These are phyloP conservation scores for Atta texana DNA, from an alignment of 1,140 invertebrate species.

Conservation along the genomic window DNA sequence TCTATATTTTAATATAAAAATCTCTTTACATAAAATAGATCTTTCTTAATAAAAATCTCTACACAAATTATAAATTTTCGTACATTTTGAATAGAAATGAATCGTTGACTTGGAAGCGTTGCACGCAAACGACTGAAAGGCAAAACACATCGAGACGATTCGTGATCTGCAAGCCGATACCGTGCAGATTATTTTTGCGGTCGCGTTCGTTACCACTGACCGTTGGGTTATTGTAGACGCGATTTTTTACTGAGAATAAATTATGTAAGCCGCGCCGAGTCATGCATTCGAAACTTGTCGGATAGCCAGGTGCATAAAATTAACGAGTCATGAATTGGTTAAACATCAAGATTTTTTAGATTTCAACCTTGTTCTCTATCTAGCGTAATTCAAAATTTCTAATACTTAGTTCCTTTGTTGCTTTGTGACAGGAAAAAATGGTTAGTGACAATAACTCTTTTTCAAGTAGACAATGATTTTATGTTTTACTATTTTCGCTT, in stretches of 20 bases:
- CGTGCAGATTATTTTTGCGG: constrained; percentile 48
- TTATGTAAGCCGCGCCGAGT: constrained; percentile 31
- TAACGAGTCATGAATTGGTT: not conserved
- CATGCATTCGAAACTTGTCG: not conserved
- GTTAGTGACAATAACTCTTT: not conserved
- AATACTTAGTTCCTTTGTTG: not conserved
- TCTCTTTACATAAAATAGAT: too few species aligned
- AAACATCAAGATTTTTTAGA: not conserved
- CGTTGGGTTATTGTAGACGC: constrained; percentile 22
- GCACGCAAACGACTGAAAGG: constrained; percentile 1
- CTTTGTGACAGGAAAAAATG: not conserved
- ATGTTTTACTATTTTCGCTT: not conserved
- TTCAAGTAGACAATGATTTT: not conserved
- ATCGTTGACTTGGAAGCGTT: not conserved
- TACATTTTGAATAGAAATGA: not conserved
- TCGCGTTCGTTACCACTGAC: constrained; percentile 20
- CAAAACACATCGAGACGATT: constrained; percentile 7
- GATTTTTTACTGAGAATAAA: constrained; percentile 12
- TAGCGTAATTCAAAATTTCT: not conserved
- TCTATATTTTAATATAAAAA: too few species aligned
- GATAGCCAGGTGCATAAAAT: not conserved
- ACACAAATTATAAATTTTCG: too few species aligned
- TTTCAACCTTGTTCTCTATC: not conserved
- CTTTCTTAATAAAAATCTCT: too few species aligned
- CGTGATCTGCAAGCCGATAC: constrained; percentile 1